These are phyloP conservation scores for Tenodera sinensis DNA, from an alignment of 2,888 invertebrate genomes.

Conservation along the genomic window DNA sequence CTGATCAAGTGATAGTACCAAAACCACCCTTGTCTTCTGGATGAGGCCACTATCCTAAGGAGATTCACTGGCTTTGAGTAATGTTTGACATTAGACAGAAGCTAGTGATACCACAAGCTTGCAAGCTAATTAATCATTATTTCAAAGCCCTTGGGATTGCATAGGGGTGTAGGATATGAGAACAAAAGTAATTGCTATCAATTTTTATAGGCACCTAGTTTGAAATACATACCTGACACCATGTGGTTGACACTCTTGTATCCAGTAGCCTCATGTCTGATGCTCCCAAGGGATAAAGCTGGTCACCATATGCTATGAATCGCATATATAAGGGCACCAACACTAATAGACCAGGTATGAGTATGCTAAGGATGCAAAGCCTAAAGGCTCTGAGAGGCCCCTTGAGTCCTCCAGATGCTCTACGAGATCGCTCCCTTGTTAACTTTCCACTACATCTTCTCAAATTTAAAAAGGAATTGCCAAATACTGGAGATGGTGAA, in stretches of 20 bases:
- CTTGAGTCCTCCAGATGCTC: slow-evolving; percentile 33
- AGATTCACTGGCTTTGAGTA: no score
- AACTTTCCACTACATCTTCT: neutral
- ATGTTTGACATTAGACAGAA: no score
- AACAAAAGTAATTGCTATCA: no score
- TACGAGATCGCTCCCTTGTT: neutral
- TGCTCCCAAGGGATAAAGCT: slow-evolving; percentile 68
- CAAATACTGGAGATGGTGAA: neutral
- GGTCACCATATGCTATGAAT: slow-evolving; percentile 65
- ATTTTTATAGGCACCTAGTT: no score
- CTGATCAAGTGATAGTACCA: no score
- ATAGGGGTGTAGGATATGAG: no score
- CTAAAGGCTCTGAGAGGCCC: slow-evolving; percentile 60
- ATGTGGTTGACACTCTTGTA: slow-evolving; percentile 68
- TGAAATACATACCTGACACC: slow-evolving; percentile 65
- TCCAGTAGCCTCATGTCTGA: slow-evolving; percentile 74
- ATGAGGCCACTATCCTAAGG: no score
- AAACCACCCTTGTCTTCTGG: no score
- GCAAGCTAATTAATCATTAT: no score
- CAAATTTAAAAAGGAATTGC: neutral
- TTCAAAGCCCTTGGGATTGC: no score
- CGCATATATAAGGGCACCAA: slow-evolving; percentile 67
- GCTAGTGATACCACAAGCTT: no score
- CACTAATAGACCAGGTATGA: slow-evolving; percentile 64
- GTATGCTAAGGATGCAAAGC: slow-evolving; percentile 59